Conservation (phyloP, 2,797 vertebrate genomes). For the Gorsachius magnificus region DNA sequence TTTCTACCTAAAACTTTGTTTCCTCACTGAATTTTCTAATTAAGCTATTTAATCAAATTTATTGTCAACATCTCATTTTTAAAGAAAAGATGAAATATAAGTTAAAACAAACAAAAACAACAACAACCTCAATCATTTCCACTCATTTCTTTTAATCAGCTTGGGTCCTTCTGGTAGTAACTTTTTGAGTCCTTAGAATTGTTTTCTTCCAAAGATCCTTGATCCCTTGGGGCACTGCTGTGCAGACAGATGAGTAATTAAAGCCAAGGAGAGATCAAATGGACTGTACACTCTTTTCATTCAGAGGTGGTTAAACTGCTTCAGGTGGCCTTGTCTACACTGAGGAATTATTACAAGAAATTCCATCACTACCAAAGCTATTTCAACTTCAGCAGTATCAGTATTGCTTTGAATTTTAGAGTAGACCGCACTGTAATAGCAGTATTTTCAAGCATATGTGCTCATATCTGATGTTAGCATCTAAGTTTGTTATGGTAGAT, state of each 20-base stretch:
- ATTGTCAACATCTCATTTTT: not conserved
- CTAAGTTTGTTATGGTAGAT: not conserved
- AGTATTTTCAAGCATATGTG: not conserved
- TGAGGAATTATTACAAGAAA: conserved; percentile 2
- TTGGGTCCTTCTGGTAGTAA: not conserved
- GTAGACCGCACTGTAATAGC: not conserved
- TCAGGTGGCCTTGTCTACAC: not conserved
- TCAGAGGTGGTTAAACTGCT: not conserved
- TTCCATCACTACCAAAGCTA: not conserved
- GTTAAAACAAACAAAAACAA: not conserved
- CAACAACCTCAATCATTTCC: not conserved
- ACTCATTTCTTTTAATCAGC: not conserved
- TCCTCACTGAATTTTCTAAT: not conserved
- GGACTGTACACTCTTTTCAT: not conserved
- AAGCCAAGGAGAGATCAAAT: conserved; percentile 14
- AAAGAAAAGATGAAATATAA: not conserved
- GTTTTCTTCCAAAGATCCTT: not conserved
- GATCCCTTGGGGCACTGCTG: not conserved
- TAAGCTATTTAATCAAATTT: not conserved
- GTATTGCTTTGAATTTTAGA: not conserved
- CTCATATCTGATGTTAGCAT: not conserved
- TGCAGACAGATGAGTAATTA: not conserved
- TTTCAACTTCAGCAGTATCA: not conserved
- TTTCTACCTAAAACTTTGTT: not conserved
- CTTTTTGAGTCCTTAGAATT: not conserved